Conservation (phyloP, 2,888 invertebrate species). For the Synergus laeviventris region DNA sequence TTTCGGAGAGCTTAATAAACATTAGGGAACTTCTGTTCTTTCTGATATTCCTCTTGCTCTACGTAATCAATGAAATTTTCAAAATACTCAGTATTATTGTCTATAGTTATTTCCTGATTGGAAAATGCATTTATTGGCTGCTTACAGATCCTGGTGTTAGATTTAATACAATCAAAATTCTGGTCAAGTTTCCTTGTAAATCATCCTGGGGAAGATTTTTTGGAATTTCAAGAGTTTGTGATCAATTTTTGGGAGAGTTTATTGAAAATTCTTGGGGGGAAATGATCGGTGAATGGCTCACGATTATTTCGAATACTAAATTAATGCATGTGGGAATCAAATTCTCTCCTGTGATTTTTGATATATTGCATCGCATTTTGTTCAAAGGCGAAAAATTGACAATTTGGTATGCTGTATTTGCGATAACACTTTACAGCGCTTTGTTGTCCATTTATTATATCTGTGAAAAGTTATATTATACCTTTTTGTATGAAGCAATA, state of each 20-base stretch:
- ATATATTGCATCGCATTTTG: not conserved
- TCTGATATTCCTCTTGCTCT: not conserved
- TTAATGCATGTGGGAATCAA: not conserved
- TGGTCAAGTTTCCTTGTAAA: constrained; percentile 9
- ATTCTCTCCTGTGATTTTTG: constrained; percentile 1
- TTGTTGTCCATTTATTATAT: not conserved
- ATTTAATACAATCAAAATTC: not conserved
- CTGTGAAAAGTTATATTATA: not conserved
- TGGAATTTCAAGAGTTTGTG: constrained; percentile 12
- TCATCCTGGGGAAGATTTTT: not conserved
- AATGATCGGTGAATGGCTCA: not conserved
- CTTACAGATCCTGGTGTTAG: not conserved
- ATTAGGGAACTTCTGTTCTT: not conserved
- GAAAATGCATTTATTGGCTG: not conserved
- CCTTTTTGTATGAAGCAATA: not conserved
- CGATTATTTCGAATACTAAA: not conserved
- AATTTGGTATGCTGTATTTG: not conserved
- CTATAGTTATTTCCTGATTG: not conserved
- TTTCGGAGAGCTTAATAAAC: not conserved
- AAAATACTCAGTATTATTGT: not conserved
- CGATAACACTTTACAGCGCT: not conserved
- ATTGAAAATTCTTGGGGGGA: constrained; percentile 15
- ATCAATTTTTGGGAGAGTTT: not conserved
- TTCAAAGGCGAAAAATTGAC: not conserved
- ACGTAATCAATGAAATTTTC: not conserved